Evolutionary conservation across 1,140 invertebrate genomes (phyloP), one percentile per base, ranked within the genome.

Genomic region (Bathynomus jamesi): DNA sequence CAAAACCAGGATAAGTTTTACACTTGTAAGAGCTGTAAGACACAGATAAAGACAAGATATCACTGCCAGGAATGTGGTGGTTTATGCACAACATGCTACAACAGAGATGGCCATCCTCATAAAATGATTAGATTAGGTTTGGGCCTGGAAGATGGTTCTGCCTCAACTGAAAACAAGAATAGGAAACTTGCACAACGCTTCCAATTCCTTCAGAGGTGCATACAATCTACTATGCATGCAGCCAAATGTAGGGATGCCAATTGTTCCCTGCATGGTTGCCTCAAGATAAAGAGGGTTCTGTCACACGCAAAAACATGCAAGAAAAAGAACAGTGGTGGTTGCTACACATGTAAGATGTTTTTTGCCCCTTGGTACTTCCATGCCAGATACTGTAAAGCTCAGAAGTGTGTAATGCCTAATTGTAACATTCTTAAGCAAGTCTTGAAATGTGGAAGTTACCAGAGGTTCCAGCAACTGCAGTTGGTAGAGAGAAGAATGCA

Each of bases 11-110:
- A 99, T 81, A 91, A 92, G 83, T 98, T 98, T 21, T 99, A 99
- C 85, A 99, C 95, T 21, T 99, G 98, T 85, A 99, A 99, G 86
- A 91, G 89, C 78, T 99, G 98, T 84, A 96, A 97, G 82, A 88
- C 87, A 78, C 91, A 93, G 78, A 94, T 99, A 28, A 96, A 99
- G 83, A 98, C 95, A 0, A 84, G 96, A 72, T 99, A 94, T 81
- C 96, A 99, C 83, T 99, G 97, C 85, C 94, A 92, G 70, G 89
- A 92, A 70, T 99, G 97, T 86, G 96, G 98, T 87, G 97, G 99
- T 85, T 86, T 99, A 32, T 99, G 97, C 86, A 90, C 93, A 73
- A 87, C 87, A 53, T 99, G 97, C 85, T 94, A 95, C 86, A 90
- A 96, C 80, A 95, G 93, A 84, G 91, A 94, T 77, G 90, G 92